Base-by-base conservation (phyloP, 2,888 invertebrate species). In the Ophraella communa region DNA sequence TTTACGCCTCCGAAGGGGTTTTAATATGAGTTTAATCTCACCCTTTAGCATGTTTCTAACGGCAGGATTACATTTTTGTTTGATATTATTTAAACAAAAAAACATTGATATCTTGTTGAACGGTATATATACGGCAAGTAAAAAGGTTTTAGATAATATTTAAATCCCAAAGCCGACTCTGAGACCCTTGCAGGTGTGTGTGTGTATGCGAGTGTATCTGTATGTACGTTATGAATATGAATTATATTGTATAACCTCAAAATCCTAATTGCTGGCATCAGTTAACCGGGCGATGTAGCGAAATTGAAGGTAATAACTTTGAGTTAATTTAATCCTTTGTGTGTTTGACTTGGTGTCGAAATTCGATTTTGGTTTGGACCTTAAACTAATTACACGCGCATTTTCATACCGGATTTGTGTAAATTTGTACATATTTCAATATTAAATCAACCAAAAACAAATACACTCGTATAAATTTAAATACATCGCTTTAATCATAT, bases 291-390 rank as follows among this genome's bases (percentile, higher is more conserved):
- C 27, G 42, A 57, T 54, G 21, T 54, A 42, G 35, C 27, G 27
- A 59, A 64, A 64, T 59, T 58, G 14, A 18, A 57, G 21, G 58
- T 65, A 44, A 58, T 59, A 54, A 53, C 49, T 62, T 24, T 18
- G 54, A 65, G 58, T 62, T 58, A 66, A 57, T 62, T 62, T 53
- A 59, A 30, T 24, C 59, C 62, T 64, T 56, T 67, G 58, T 56
- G 61, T 55, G 45, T 62, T 60, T 35, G 57, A 63, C 57, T 35
- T 21, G 47, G 64, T 61, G 51, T 56, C 58, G 58, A 62, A 62
- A 67, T 67, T 44, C 52, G 56, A 64, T 64, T 64, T 64, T 17
- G 49, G 2, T 51, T n/a, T n/a, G n/a, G 64, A 14, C 58, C 35
- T 55, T 61, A 44, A 62, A 53, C 53, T 61, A 53, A 61, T 60